Evolutionary conservation across 2,797 vertebrate species (phyloP).

Genomic region (Bryconaethiops microstoma): DNA sequence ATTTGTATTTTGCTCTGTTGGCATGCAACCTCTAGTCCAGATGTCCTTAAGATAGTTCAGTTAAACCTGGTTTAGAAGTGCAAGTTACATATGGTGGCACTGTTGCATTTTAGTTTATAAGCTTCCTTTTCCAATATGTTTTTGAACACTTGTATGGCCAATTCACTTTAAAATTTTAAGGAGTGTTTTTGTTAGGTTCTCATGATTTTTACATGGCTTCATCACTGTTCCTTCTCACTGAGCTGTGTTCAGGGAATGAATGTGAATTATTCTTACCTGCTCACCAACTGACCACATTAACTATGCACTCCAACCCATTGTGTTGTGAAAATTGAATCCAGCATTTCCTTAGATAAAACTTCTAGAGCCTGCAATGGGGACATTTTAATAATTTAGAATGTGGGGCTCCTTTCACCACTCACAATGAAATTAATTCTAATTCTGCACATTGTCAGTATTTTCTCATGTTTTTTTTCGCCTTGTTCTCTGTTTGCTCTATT

Average conservation of each 20-base stretch:
- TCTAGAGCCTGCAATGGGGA: conserved; percentile 20
- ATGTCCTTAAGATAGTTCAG: conserved; percentile 34
- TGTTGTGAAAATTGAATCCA: conserved; percentile 31
- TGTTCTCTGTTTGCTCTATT: conserved; percentile 40
- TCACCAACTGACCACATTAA: conserved; percentile 19
- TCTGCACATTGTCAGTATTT: conserved; percentile 41
- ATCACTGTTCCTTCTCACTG: conserved; percentile 2
- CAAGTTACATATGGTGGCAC: conserved; percentile 24
- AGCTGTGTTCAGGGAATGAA: background rate
- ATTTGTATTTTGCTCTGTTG: conserved; percentile 51
- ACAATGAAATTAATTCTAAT: conserved; percentile 27
- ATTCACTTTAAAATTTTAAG: conserved; percentile 1
- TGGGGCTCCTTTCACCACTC: background rate
- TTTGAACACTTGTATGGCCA: background rate
- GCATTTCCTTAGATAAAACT: background rate
- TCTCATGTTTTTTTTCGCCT: conserved; percentile 21
- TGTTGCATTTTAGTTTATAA: background rate
- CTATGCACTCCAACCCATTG: conserved; percentile 19
- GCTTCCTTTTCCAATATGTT: conserved; percentile 4
- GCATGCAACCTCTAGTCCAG: conserved; percentile 60
- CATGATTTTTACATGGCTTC: conserved; percentile 18
- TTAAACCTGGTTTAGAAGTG: conserved; percentile 40
- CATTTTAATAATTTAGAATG: conserved; percentile 25
- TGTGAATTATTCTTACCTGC: background rate
- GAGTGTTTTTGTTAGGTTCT: background rate